Conservation (phyloP, 2,888 invertebrate species). For the Drosophila stalkeri region DNA sequence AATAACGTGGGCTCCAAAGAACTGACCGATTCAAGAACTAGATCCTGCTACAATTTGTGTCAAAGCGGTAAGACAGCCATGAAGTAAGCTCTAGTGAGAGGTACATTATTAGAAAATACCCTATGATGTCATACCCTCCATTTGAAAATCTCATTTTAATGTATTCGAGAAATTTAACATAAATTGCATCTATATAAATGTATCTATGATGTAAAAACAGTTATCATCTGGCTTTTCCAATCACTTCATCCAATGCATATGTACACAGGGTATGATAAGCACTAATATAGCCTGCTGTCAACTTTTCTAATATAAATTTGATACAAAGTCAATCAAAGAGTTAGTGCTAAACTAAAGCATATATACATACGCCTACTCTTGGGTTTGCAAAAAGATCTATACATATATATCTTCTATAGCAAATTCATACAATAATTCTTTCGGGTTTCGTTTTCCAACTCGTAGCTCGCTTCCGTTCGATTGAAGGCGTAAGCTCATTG, state of each 20-base stretch:
- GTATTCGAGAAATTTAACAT: too few relatives aligned
- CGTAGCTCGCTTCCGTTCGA: conserved; percentile 52
- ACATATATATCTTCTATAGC: not conserved
- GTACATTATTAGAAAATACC: not conserved
- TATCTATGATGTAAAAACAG: too few relatives aligned
- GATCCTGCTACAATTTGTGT: conserved; percentile 56
- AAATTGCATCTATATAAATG: too few relatives aligned
- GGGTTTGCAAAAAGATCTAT: not conserved
- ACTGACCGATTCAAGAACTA: conserved; percentile 22
- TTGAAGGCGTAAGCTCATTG: conserved; percentile 62
- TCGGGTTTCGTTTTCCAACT: conserved; percentile 14
- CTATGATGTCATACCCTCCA: not conserved
- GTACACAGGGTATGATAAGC: not conserved
- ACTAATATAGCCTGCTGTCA: not conserved
- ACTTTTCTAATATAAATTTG: not conserved
- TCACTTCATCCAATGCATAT: not conserved
- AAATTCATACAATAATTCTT: not conserved
- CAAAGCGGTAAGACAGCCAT: conserved; percentile 1
- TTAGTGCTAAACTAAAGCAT: not conserved
- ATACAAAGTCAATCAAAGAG: not conserved
- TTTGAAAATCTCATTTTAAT: too few relatives aligned
- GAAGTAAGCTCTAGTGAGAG: not conserved
- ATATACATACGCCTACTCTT: not conserved
- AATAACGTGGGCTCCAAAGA: conserved; percentile 36
- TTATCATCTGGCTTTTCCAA: not conserved